Percentiles rank a stretch among this genome's conserved stretches.
Evolutionary conservation across 2,113 vertebrate species (phyloP).

Genomic region (Irena cyanogastra): DNA sequence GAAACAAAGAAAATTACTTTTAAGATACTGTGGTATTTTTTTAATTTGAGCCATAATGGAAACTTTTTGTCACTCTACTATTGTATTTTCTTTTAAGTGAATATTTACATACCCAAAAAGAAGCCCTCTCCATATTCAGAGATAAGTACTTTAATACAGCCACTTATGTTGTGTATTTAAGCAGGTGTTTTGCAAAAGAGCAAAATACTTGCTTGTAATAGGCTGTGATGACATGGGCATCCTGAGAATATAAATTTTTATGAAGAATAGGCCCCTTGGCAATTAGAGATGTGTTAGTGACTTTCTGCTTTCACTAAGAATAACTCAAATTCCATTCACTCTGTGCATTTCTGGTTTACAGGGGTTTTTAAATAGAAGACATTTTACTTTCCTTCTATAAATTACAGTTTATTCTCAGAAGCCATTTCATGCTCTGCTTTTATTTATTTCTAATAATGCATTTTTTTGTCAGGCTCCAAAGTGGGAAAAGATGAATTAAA

Average conservation of each 20-base stretch:
- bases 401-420: background rate
- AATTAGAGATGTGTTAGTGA: constrained; percentile 57
- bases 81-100: constrained; percentile 68
- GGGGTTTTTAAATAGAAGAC: background rate
- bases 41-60: background rate
- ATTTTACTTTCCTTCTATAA: background rate
- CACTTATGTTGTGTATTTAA: constrained; percentile 54
- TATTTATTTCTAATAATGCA: constrained; percentile 18
- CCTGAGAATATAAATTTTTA: constrained; percentile 2
- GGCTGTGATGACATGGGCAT: constrained; percentile 28
- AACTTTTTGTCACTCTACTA: constrained; percentile 51
- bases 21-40: constrained; percentile 23
- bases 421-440: constrained; percentile 3
- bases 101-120: constrained; percentile 63
- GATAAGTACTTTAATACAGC: constrained; percentile 67
- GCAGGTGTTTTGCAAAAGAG: constrained; percentile 67
- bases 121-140: constrained; percentile 60
- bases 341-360: constrained; percentile 17
- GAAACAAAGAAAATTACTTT: constrained; percentile 46
- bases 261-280: constrained; percentile 51
- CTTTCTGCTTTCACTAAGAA: constrained; percentile 39
- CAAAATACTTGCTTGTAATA: constrained; percentile 29
- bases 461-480: background rate
- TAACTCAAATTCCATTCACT: background rate
- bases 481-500: background rate